Evolutionary conservation across 2,888 invertebrate genomes (phyloP).

Genomic region (Noctua pronuba): DNA sequence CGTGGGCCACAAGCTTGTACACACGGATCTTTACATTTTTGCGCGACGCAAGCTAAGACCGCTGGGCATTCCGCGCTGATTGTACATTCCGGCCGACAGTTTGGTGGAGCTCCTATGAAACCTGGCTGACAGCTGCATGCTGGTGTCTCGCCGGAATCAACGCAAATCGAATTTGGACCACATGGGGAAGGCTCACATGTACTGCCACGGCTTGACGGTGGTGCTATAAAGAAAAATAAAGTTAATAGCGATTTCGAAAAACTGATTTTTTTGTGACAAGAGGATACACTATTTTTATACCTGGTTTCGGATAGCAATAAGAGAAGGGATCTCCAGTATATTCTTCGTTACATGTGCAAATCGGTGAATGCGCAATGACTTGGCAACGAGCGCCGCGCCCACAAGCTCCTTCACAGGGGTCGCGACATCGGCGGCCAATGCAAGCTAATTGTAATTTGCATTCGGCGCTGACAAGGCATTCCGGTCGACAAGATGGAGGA

Average conservation of each 20-base stretch:
- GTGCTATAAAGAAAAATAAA: constrained; percentile 69
- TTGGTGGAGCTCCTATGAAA: constrained; percentile 92
- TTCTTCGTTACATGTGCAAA: constrained; percentile 93
- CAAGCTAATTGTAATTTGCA: constrained; percentile 93
- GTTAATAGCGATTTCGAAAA: neutral
- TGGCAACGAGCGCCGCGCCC: constrained; percentile 93
- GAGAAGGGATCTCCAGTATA: constrained; percentile 94
- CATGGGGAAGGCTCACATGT: constrained; percentile 93
- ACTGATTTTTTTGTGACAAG: neutral
- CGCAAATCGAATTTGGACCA: constrained; percentile 92
- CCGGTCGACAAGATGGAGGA: constrained; percentile 94
- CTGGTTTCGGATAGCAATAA: constrained; percentile 91
- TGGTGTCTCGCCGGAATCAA: constrained; percentile 91
- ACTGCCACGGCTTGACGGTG: constrained; percentile 78
- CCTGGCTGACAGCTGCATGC: constrained; percentile 92
- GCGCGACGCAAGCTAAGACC: constrained; percentile 91
- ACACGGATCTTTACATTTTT: constrained; percentile 92
- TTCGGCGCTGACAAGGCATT: constrained; percentile 94
- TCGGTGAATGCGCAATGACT: constrained; percentile 94
- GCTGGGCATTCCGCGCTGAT: constrained; percentile 93
- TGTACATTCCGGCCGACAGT: constrained; percentile 93
- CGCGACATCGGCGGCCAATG: constrained; percentile 92
- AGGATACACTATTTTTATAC: constrained; percentile 74
- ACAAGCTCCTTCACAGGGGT: constrained; percentile 94
- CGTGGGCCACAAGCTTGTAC: constrained; percentile 91